phyloP scores from a whole-genome alignment of 2,797 vertebrate species.

The Alauda arvensis region DNA sequence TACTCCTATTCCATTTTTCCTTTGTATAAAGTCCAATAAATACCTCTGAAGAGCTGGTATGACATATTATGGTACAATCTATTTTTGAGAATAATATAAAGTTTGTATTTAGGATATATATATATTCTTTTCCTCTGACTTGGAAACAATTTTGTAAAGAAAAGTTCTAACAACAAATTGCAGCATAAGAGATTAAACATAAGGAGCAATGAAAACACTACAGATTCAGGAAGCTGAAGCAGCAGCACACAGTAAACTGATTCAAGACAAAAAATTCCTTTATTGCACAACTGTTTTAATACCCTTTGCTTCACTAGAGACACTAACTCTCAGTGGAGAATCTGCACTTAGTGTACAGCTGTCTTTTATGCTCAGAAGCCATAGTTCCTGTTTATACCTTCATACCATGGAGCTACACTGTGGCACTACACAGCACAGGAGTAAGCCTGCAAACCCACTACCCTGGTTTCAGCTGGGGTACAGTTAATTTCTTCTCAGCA shows the following conservation, averaged over 20 bases:
- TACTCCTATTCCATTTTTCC: background rate
- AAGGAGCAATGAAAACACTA: background rate
- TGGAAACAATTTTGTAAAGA: background rate
- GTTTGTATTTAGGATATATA: background rate
- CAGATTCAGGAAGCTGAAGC: background rate
- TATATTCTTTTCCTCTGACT: background rate
- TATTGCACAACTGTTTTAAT: background rate
- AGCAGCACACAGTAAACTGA: background rate
- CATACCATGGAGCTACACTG: fast-evolving
- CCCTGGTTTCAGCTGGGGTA: background rate
- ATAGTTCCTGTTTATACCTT: background rate
- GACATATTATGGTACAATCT: background rate
- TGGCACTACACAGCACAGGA: background rate
- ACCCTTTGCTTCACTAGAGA: background rate
- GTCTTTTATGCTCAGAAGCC: background rate
- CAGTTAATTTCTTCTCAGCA: background rate
- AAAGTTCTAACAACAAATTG: background rate
- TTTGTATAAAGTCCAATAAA: background rate
- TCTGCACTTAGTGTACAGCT: background rate
- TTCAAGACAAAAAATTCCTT: background rate
- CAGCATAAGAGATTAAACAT: fast-evolving
- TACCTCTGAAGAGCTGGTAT: background rate
- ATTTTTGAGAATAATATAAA: background rate
- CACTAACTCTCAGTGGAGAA: background rate
- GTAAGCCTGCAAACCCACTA: background rate